These are phyloP conservation scores for Calliscelio sp. DNA, from an alignment of 2,888 invertebrate genomes.

Conservation along the genomic window DNA sequence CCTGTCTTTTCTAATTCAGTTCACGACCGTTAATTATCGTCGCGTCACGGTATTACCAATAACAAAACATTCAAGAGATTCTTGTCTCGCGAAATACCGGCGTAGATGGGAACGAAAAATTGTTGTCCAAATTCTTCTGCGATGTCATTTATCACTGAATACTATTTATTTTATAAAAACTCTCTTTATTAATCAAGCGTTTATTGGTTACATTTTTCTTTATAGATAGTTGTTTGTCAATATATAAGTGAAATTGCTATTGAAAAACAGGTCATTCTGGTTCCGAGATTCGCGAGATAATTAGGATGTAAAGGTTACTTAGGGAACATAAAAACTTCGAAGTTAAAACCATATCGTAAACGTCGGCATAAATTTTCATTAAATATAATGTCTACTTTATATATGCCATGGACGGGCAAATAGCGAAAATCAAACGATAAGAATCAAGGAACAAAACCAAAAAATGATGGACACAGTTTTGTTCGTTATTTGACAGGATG, in stretches of 20 bases:
- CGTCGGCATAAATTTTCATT: conserved; percentile 45
- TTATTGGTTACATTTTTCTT: too few species aligned
- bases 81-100: neutral
- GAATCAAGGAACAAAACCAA: neutral
- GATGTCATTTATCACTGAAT: too few species aligned
- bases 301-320: conserved; percentile 30
- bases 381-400: conserved; percentile 33
- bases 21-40: conserved; percentile 64
- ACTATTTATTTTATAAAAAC: too few species aligned
- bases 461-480: neutral
- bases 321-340: conserved; percentile 17
- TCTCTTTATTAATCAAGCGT: too few species aligned
- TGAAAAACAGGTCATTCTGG: conserved; percentile 24
- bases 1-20: conserved; percentile 68
- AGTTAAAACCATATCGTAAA: conserved; percentile 27
- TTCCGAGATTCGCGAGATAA: conserved; percentile 12
- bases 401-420: conserved; percentile 14
- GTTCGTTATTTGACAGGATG: neutral
- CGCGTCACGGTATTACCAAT: conserved; percentile 46
- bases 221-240: too few species aligned
- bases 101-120: neutral
- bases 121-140: neutral
- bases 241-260: neutral
- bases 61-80: conserved; percentile 59
- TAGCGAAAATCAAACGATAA: conserved; percentile 12